Percentiles rank a stretch among this genome's conserved stretches.
Evolutionary conservation across 2,888 invertebrate species (phyloP).

Genomic region (Coleophora flavipennella): DNA sequence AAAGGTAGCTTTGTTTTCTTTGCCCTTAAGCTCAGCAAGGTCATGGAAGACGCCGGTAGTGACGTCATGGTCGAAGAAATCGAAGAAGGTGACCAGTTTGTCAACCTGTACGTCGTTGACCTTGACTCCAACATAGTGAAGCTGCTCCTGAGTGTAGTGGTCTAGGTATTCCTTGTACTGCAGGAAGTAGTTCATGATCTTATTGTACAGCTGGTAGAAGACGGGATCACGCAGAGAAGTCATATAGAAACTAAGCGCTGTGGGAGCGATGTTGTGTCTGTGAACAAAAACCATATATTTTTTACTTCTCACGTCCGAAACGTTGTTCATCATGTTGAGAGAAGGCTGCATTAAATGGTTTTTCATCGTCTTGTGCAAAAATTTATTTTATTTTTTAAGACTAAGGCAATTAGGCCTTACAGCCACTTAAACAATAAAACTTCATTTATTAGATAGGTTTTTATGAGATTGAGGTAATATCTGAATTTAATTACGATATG

Average conservation of each 20-base stretch:
- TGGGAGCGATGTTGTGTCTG: conserved; percentile 63
- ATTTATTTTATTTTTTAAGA: no score
- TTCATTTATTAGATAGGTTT: no score
- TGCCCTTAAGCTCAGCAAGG: conserved; percentile 31
- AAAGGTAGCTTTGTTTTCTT: conserved; percentile 42
- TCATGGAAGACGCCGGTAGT: conserved; percentile 61
- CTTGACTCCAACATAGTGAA: conserved; percentile 63
- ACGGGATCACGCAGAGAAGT: conserved; percentile 76
- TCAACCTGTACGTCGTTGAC: conserved; percentile 67
- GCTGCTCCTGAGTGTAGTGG: conserved; percentile 65
- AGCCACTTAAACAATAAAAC: no score
- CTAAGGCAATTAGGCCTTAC: no score
- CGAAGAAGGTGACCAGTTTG: conserved; percentile 72
- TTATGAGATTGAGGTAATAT: no score
- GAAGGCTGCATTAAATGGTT: background rate
- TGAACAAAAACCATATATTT: conserved; percentile 12
- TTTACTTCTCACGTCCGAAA: no score
- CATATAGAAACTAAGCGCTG: conserved; percentile 75
- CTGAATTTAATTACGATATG: no score
- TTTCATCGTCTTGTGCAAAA: background rate
- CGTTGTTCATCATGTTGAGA: background rate
- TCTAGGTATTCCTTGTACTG: conserved; percentile 63
- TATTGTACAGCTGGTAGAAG: conserved; percentile 73
- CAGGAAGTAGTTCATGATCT: conserved; percentile 55
- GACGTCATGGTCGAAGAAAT: conserved; percentile 74